phyloP scores from a whole-genome alignment of 2,113 vertebrate species.

The Heterochromis multidens region DNA sequence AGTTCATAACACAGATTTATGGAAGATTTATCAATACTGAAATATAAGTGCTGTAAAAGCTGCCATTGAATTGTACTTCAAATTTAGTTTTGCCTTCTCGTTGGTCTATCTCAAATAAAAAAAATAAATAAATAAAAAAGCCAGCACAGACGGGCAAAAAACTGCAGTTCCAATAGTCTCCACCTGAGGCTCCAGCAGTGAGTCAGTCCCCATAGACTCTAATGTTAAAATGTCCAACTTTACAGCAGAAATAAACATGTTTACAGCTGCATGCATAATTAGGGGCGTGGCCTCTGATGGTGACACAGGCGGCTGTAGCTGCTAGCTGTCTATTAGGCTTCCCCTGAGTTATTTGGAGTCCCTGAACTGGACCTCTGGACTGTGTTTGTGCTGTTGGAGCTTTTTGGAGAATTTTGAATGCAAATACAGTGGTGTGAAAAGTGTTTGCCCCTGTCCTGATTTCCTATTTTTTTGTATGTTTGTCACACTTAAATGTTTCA shows the following conservation, averaged over 20 bases:
- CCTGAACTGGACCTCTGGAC: not conserved
- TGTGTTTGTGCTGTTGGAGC: not conserved
- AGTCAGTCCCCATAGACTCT: not conserved
- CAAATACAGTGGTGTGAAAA: too few species aligned
- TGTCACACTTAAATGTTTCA: too few species aligned
- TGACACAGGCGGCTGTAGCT: not conserved
- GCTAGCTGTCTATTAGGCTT: not conserved
- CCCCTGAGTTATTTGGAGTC: not conserved
- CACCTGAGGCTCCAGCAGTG: not conserved
- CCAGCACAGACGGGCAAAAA: not conserved
- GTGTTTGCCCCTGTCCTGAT: too few species aligned
- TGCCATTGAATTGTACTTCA: not conserved
- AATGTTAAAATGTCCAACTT: not conserved
- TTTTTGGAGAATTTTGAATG: too few species aligned
- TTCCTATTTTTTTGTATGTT: too few species aligned
- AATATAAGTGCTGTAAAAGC: not conserved
- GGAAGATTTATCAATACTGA: not conserved
- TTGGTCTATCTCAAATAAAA: not conserved
- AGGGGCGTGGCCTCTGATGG: not conserved
- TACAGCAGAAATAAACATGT: not conserved
- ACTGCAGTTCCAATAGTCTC: not conserved
- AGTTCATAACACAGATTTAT: too few species aligned
- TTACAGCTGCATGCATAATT: not conserved
- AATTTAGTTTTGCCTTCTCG: not conserved
- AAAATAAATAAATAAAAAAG: not conserved